A percentile compares a stretch with the other conserved stretches of the same genome.
Evolutionary conservation across 1,140 invertebrate genomes (phyloP).

Genomic region (Delia radicum): DNA sequence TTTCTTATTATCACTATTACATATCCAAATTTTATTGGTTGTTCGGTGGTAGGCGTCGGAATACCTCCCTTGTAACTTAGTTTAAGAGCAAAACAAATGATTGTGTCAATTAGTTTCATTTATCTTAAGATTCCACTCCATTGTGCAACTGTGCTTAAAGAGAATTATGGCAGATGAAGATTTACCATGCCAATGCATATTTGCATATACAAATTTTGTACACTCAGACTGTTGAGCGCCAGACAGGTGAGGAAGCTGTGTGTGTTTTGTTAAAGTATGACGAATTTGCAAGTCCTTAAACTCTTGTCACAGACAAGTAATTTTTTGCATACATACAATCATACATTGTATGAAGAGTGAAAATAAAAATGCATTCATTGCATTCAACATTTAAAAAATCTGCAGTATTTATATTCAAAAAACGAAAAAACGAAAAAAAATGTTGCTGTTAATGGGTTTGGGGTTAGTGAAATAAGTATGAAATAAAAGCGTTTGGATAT

Average conservation of each 20-base stretch:
- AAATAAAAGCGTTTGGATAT: conserved; percentile 30
- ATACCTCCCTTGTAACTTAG: too few relatives aligned
- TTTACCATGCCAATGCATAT: neutral
- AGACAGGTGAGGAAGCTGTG: conserved; percentile 27
- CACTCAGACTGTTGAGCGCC: neutral
- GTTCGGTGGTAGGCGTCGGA: too few relatives aligned
- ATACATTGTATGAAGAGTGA: neutral
- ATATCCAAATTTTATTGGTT: too few relatives aligned
- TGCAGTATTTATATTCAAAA: neutral
- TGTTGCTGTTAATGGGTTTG: neutral
- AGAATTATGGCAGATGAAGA: neutral
- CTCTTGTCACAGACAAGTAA: conserved; percentile 11
- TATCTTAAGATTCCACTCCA: too few relatives aligned
- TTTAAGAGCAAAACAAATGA: too few relatives aligned
- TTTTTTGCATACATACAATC: neutral
- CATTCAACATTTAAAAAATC: neutral
- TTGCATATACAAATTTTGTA: neutral
- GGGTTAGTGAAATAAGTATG: neutral
- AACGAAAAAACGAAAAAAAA: neutral
- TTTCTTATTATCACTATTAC: too few relatives aligned
- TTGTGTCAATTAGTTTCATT: too few relatives aligned
- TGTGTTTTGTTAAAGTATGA: conserved; percentile 27
- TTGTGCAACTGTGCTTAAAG: too few relatives aligned
- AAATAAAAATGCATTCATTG: neutral
- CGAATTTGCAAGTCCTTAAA: conserved; percentile 22